phyloP scores from a whole-genome alignment of 2,888 invertebrate species.

The Drosophila rellima region DNA sequence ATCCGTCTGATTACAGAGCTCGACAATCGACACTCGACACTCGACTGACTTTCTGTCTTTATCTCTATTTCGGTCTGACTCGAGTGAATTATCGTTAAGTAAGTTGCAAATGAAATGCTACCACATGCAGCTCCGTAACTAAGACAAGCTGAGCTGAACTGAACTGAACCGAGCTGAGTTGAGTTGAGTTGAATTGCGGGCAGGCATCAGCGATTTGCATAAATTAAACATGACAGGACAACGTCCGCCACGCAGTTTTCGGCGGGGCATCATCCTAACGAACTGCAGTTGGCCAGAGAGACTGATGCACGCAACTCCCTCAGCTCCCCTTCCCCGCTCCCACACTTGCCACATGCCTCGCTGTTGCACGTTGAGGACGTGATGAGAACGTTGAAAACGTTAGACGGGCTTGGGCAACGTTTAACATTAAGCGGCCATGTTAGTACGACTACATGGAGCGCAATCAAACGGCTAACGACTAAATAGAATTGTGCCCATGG shows the following conservation, averaged over 20 bases:
- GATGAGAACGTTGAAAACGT: slow-evolving; percentile 63
- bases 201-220: slow-evolving; percentile 74
- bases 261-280: slow-evolving; percentile 57
- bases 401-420: slow-evolving; percentile 69
- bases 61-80: not conserved
- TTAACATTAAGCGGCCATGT: slow-evolving; percentile 79
- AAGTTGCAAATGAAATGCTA: slow-evolving; percentile 53
- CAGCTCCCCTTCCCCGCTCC: not conserved
- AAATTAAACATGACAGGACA: slow-evolving; percentile 68
- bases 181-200: slow-evolving; percentile 17
- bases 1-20: slow-evolving; percentile 61
- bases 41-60: slow-evolving; percentile 3
- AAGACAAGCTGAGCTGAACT: not conserved
- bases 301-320: too few relatives aligned
- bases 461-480: slow-evolving; percentile 79
- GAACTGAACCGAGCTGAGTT: not conserved
- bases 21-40: slow-evolving; percentile 27
- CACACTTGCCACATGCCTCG: not conserved
- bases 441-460: slow-evolving; percentile 63
- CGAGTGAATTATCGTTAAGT: slow-evolving; percentile 71
- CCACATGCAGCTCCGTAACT: slow-evolving; percentile 26
- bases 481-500: slow-evolving; percentile 68
- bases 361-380: slow-evolving; percentile 34
- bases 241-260: slow-evolving; percentile 68
- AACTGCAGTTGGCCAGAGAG: slow-evolving; percentile 55